These are phyloP conservation scores for Atrina japonica DNA, from an alignment of 2,888 invertebrate genomes.

Conservation along the genomic window DNA sequence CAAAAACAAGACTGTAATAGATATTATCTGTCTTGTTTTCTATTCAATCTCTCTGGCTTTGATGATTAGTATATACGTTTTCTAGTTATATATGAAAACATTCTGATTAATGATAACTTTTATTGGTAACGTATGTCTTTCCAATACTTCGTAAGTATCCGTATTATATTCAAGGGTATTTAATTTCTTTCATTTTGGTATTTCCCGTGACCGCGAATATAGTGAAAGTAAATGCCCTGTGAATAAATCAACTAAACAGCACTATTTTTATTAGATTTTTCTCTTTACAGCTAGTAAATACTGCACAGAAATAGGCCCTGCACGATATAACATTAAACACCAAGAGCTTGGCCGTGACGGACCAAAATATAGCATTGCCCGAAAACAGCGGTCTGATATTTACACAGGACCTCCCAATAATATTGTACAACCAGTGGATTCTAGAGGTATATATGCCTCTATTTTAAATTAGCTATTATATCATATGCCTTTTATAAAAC, in stretches of 20 bases:
- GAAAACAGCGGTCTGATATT: constrained; percentile 39
- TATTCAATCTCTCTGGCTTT: too few relatives aligned
- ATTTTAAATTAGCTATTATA: not conserved
- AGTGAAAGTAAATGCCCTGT: too few relatives aligned
- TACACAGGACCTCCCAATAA: constrained; percentile 59
- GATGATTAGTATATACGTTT: too few relatives aligned
- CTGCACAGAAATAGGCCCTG: constrained; percentile 51
- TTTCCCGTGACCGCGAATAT: too few relatives aligned
- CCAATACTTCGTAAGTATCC: too few relatives aligned
- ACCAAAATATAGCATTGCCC: constrained; percentile 59
- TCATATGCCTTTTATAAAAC: not conserved
- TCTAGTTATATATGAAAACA: too few relatives aligned
- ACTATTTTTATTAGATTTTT: not conserved
- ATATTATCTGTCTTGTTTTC: too few relatives aligned
- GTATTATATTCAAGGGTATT: constrained; percentile 2
- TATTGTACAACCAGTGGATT: constrained; percentile 63
- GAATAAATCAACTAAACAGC: too few relatives aligned
- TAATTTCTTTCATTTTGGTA: too few relatives aligned
- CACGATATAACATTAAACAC: constrained; percentile 58
- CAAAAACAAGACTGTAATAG: too few relatives aligned
- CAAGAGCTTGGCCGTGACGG: constrained; percentile 53
- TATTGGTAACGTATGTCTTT: too few relatives aligned
- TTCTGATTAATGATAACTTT: too few relatives aligned
- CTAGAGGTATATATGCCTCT: constrained; percentile 49
- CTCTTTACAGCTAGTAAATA: constrained; percentile 47